Evolutionary conservation across 2,888 invertebrate species (phyloP), one percentile per base, ranked within the genome.

Genomic region (Fragum whitleyi): DNA sequence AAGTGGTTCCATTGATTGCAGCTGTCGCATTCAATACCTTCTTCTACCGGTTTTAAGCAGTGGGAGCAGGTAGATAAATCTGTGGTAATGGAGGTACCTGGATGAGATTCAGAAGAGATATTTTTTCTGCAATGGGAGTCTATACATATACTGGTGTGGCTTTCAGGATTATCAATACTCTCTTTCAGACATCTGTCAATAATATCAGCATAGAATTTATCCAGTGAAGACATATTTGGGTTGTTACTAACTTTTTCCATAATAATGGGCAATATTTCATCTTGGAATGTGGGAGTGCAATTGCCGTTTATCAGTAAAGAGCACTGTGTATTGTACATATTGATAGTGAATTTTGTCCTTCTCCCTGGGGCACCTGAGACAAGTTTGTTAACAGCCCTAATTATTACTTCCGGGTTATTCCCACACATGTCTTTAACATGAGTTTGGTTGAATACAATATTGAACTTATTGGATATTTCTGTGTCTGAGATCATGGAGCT

Each of bases 171-270:
- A 6, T 62, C 62, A 32, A 62, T 62, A 21, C 62, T 62, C n/a
- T 62, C n/a, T 62, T 62, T 62, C 14, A 62, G 32, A 32, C 62
- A 62, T n/a, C n/a, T n/a, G n/a, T n/a, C n/a, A n/a, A n/a, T n/a
- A n/a, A n/a, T n/a, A n/a, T n/a, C n/a, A n/a, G n/a, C 62, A 62
- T 62, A 62, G n/a, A 28, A 62, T 62, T n/a, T 62, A 62, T 62
- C 62, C 14, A 62, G 21, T 14, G 62, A 11, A n/a, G 32, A 14
- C 29, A 62, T 28, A 3, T 62, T 5, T 32, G 62, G 62, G 14
- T 29, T 62, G 19, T 5, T 2, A 26, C 5, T 19, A 11, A 62
- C 14, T 29, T 62, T 62, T 5, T 62, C n/a, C 16, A 62, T 29
- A 21, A 62, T 28, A 3, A 29, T 7, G 2, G 62, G 62, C 5